phyloP scores from a whole-genome alignment of 2,797 vertebrate genomes.

The Basileuterus tristriatus region DNA sequence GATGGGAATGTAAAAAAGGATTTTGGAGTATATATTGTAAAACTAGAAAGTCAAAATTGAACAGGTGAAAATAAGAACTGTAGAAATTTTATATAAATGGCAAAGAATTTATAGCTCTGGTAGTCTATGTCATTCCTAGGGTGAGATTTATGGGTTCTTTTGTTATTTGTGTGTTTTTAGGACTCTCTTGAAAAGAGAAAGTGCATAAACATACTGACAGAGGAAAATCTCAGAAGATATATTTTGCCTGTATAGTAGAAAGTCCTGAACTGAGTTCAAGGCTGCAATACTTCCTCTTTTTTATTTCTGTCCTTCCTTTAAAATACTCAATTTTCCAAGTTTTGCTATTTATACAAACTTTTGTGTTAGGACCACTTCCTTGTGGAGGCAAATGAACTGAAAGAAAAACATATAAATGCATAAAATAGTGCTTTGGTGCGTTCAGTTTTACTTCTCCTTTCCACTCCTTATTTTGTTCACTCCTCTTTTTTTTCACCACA shows the following conservation, averaged over 20 bases:
- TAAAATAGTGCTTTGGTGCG: neutral
- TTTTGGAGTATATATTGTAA: neutral
- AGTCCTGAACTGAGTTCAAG: neutral
- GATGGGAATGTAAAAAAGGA: neutral
- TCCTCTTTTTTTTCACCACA: neutral
- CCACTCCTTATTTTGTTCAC: neutral
- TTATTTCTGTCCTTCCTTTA: neutral
- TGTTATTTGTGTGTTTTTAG: neutral
- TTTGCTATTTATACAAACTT: neutral
- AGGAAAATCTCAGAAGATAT: neutral
- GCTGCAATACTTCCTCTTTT: neutral
- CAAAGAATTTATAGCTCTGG: neutral
- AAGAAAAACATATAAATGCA: neutral
- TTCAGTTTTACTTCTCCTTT: neutral
- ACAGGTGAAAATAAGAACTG: neutral
- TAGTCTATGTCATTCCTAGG: neutral
- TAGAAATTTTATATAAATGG: neutral
- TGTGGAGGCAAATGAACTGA: neutral
- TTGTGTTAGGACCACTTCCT: neutral
- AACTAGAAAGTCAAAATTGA: neutral
- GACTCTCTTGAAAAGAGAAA: neutral
- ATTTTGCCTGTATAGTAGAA: neutral
- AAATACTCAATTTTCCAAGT: neutral
- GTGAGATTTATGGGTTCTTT: neutral
- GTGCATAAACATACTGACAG: neutral